phyloP scores from a whole-genome alignment of 2,888 invertebrate genomes.

The Mechanitis mazaeus region DNA sequence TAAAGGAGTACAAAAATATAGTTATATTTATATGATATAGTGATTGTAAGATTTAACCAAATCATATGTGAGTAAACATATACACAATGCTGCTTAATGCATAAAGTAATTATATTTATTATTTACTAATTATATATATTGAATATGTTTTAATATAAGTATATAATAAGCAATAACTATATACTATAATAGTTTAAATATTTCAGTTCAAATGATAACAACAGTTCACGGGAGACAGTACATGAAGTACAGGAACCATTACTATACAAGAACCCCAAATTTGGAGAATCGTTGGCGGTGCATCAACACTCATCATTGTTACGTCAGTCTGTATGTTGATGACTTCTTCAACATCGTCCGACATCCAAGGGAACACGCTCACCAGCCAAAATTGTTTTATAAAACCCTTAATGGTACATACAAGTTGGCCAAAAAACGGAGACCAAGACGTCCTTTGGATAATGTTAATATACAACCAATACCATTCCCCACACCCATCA shows the following conservation, averaged over 20 bases:
- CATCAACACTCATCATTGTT: slow-evolving; percentile 43
- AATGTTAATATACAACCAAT: slow-evolving; percentile 8
- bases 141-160: too few relatives aligned
- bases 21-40: too few relatives aligned
- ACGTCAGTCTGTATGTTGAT: slow-evolving; percentile 32
- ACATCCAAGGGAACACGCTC: slow-evolving; percentile 21
- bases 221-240: slow-evolving; percentile 44
- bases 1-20: too few relatives aligned
- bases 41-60: too few relatives aligned
- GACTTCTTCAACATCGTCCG: slow-evolving; percentile 19
- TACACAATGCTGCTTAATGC: too few relatives aligned
- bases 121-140: too few relatives aligned
- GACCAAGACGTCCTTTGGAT: neutral
- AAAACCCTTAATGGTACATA: slow-evolving; percentile 21
- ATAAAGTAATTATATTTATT: too few relatives aligned
- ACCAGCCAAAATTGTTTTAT: slow-evolving; percentile 20
- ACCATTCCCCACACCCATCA: neutral
- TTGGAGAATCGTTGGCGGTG: slow-evolving; percentile 42
- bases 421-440: slow-evolving; percentile 14
- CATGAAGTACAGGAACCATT: slow-evolving; percentile 48
- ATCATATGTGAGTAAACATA: too few relatives aligned
- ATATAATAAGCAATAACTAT: too few relatives aligned
- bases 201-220: slow-evolving; percentile 39
- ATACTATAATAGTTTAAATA: slow-evolving; percentile 2
- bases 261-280: slow-evolving; percentile 47